phyloP scores from a whole-genome alignment of 2,797 vertebrate species.

The Eospalax fontanierii region DNA sequence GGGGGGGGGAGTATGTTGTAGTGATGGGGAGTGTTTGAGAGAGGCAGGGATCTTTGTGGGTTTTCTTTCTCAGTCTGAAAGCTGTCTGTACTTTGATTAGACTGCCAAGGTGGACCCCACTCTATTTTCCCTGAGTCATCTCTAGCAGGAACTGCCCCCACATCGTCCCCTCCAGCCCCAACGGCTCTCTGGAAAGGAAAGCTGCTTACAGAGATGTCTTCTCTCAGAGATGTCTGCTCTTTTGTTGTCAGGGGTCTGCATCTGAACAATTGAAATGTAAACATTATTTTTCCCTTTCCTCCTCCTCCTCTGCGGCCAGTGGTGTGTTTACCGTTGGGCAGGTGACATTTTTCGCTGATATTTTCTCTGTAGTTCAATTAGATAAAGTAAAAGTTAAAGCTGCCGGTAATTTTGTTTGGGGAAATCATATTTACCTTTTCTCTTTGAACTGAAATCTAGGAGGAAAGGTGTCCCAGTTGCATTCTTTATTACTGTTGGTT shows the following conservation, averaged over 20 bases:
- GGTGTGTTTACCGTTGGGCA: slow-evolving; percentile 71
- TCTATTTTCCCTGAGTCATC: not conserved
- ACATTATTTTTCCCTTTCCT: slow-evolving; percentile 84
- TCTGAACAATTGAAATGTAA: slow-evolving; percentile 84
- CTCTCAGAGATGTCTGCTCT: slow-evolving; percentile 75
- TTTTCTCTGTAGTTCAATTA: slow-evolving; percentile 83
- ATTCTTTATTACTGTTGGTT: slow-evolving; percentile 46
- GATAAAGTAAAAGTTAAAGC: slow-evolving; percentile 83
- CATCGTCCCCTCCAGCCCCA: slow-evolving; percentile 41
- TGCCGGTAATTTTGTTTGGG: slow-evolving; percentile 74
- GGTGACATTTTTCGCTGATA: slow-evolving; percentile 72
- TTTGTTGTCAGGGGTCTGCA: slow-evolving; percentile 77
- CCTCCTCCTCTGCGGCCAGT: slow-evolving; percentile 29
- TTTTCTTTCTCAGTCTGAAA: slow-evolving; percentile 74
- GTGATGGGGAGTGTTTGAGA: not conserved
- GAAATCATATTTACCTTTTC: slow-evolving; percentile 66
- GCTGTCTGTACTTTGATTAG: slow-evolving; percentile 64
- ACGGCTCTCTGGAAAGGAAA: slow-evolving; percentile 70
- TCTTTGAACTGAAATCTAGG: slow-evolving; percentile 54
- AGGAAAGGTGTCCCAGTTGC: slow-evolving; percentile 32
- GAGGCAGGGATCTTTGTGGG: slow-evolving; percentile 51
- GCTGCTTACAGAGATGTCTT: slow-evolving; percentile 76
- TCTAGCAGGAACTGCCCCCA: slow-evolving; percentile 68
- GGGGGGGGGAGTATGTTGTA: no score
- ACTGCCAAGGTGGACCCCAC: slow-evolving; percentile 53